Base-by-base conservation (phyloP, 2,888 invertebrate genomes). In the Ctenicera cuprea region DNA sequence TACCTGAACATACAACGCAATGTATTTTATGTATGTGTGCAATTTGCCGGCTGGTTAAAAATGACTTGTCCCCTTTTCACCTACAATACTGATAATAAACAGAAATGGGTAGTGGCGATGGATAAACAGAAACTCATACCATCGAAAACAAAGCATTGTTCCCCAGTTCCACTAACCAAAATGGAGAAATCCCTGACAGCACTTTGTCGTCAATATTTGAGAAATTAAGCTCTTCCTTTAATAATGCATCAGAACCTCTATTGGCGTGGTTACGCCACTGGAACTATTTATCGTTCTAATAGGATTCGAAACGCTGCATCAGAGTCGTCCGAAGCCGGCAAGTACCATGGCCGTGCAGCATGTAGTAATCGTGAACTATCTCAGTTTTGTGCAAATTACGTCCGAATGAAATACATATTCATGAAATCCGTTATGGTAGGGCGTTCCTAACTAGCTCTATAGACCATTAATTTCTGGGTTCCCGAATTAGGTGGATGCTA, bases 341-440 rank as follows among this genome's bases (percentile, higher is more conserved):
- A 43, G 43, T 43, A 57, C 11, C 12, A 18, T 3, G 38, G 14
- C 38, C 38, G 18, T 59, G 37, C 38, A 20, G 59, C n/a, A 22
- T 38, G 18, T n/a, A 59, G 30, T 30, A 30, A 26, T 54, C 18
- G 16, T 30, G n/a, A 33, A 59, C 59, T 18, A 59, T 59, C 20
- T 37, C 59, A 38, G 38, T 59, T 59, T 18, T 38, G 48, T 62
- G 69, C 37, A 74, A 74, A 76, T 76, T 74, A 59, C 71, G 71
- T 71, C 68, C 71, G 74, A 76, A 74, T 65, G 38, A 69, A 70
- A 76, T 76, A 75, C 76, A 76, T 76, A 76, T 76, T 76, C 76
- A 76, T 75, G 76, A 76, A 72, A 74, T 73, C 38, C 59, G 38
- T 59, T 59, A 59, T 59, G 38, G 59, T 30, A 33, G 70, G 70